Evolutionary conservation across 2,113 vertebrate genomes (phyloP).

Genomic region (Cebus imitator): DNA sequence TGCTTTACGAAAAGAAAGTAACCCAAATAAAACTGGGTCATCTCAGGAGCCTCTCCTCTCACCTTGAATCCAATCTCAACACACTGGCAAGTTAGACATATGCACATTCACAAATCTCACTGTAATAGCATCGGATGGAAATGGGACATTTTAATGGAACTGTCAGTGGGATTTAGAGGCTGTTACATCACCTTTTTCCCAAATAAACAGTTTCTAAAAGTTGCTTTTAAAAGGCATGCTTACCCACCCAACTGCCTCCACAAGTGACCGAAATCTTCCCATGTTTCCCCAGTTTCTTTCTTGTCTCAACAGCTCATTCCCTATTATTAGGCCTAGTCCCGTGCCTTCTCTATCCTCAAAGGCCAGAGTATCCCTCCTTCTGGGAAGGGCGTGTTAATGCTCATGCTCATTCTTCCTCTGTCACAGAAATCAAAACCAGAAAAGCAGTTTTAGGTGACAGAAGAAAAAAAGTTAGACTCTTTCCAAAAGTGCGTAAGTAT

Average conservation of each 20-base stretch:
- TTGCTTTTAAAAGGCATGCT: not conserved
- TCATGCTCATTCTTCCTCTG: not conserved
- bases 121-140: not conserved
- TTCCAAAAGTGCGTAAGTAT: not conserved
- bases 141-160: not conserved
- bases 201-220: not conserved
- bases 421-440: conserved; percentile 9
- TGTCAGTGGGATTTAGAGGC: not conserved
- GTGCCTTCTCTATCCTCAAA: not conserved
- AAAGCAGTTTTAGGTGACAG: not conserved
- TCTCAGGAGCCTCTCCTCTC: not conserved
- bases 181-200: not conserved
- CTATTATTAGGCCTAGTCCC: not conserved
- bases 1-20: not conserved
- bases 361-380: not conserved
- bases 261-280: not conserved
- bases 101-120: not conserved
- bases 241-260: not conserved
- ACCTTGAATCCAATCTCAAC: conserved; percentile 20
- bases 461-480: not conserved
- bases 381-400: not conserved
- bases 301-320: not conserved
- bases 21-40: conserved; percentile 43
- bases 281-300: not conserved
- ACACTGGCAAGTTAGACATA: not conserved